Evolutionary conservation across 1,140 invertebrate species (phyloP), one percentile per base, ranked within the genome.

Genomic region (Brachionus sp.): DNA sequence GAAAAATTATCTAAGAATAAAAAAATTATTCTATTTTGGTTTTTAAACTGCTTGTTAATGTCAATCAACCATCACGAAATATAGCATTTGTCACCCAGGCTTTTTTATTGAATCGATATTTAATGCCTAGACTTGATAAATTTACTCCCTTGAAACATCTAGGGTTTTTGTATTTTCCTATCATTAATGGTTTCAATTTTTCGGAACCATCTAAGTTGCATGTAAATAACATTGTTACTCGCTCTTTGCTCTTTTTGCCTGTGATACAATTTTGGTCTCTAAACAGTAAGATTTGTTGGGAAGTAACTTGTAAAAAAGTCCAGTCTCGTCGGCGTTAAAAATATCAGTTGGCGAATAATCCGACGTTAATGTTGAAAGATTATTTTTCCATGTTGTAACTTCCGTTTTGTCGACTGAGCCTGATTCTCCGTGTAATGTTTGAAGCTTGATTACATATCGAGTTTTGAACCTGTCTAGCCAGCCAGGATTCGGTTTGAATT

Each of bases 291-390:
- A 88, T 86, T 87, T 86, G 70, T 89, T 86, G 42, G 89, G 88
- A 82, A 89, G 84, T 80, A 86, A 87, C 84, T 88, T 87, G 84
- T 86, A 90, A 87, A 90, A 90, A 2, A 91, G 85, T n/a, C 88
- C 88, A 46, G 87, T 90, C 86, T 90, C 89, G 85, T 90, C 88
- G 19, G 86, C 86, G 85, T 90, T 91, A 85, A 87, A 90, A 73
- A 90, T 86, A 84, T 90, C 86, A 70, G 87, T 84, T 82, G 86
- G 85, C 39, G 85, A 77, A 85, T 89, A 90, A 12, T 86, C 84
- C 44, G 84, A 62, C 29, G 85, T 42, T 33, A 87, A 44, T 44
- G 70, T 25, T 7, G 70, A 77, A 62, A 84, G 50, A 6, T 25
- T 68, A 1, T 23, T 46, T 35, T 62, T 82, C 83, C 84, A 85